Conservation (phyloP, 2,888 invertebrate species). For the Pemphredon lugubris region DNA sequence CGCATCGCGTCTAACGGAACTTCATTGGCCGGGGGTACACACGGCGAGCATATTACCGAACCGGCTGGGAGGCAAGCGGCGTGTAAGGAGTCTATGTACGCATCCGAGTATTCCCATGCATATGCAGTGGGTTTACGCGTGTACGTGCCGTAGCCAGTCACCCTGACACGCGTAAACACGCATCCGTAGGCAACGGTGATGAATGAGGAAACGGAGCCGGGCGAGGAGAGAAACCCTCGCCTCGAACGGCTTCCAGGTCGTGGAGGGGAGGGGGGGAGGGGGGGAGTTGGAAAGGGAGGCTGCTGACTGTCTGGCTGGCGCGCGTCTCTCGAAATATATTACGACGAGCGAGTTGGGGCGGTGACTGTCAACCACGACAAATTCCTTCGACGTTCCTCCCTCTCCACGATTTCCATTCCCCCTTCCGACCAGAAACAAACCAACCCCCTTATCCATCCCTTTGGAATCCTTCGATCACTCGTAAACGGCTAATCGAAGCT, state of each 20-base stretch:
- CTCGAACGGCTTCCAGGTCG: neutral
- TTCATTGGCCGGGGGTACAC: too few relatives aligned
- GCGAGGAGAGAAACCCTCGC: neutral
- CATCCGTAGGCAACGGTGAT: conserved; percentile 34
- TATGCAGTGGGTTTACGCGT: conserved; percentile 17
- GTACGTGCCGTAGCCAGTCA: conserved; percentile 10
- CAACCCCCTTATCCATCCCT: neutral
- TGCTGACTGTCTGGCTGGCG: conserved; percentile 8
- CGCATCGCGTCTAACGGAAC: too few relatives aligned
- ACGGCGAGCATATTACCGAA: too few relatives aligned
- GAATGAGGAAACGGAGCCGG: conserved; percentile 53
- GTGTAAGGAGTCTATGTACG: neutral
- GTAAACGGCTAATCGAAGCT: too few relatives aligned
- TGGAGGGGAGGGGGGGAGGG: conserved; percentile 8
- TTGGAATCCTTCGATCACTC: neutral
- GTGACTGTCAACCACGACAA: conserved; percentile 50
- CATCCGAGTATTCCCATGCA: conserved; percentile 26
- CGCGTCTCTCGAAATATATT: conserved; percentile 48
- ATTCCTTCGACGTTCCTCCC: conserved; percentile 45
- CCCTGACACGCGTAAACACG: conserved; percentile 1
- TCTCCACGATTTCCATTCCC: too few relatives aligned
- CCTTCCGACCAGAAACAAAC: neutral
- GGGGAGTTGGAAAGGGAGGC: conserved; percentile 17
- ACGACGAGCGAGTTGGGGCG: conserved; percentile 25
- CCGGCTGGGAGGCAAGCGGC: too few relatives aligned